Evolutionary conservation across 37 sponge, comb jelly and placozoan species (phyloP), one percentile per base, ranked within the genome.

Genomic region (Ephydatia muelleri): DNA sequence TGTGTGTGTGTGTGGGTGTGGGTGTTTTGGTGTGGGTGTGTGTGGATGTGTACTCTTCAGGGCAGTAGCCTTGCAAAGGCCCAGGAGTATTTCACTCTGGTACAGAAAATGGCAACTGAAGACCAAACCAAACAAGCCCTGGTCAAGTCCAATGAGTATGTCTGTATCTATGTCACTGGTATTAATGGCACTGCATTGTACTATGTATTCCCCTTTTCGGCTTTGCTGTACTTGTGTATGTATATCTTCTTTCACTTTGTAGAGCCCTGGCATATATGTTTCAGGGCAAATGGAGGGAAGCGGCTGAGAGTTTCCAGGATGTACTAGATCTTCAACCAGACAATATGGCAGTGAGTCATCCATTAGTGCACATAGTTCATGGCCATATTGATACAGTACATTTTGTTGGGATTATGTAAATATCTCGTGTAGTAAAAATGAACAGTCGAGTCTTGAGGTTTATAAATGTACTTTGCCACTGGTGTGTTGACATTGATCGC

Each of bases 231-330:
- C 39, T 43, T 35, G 39, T 78, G 13, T 28, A 71, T 71, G 11
- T 25, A n/a, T 29, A 14, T 71, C 27, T 25, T 29, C 28, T 30
- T 26, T 77, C 43, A 28, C 29, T 14, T 26, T 21, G 26, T 65
- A 87, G 87, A 33, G 87, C 64, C 31, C 38, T 79, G 39, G 81
- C 80, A 75, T 80, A 87, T 65, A 81, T 80, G 27, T 87, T 80
- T 23, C 30, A 80, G 25, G 65, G 75, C 23, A 38, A 75, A 5
- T 87, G 88, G 88, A 76, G 76, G 33, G 49, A 32, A 29, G 88
- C 83, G 0, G 22, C 47, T n/a, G 88, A 87, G 5, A 76, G 70
- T 29, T 87, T 87, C 31, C 49, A 76, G 19, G 38, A 19, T 37
- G 88, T 70, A 4, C 34, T 82, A 33, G 9, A 65, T 32, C n/a